phyloP scores from a whole-genome alignment of 2,113 vertebrate species.

The Panthera leo region DNA sequence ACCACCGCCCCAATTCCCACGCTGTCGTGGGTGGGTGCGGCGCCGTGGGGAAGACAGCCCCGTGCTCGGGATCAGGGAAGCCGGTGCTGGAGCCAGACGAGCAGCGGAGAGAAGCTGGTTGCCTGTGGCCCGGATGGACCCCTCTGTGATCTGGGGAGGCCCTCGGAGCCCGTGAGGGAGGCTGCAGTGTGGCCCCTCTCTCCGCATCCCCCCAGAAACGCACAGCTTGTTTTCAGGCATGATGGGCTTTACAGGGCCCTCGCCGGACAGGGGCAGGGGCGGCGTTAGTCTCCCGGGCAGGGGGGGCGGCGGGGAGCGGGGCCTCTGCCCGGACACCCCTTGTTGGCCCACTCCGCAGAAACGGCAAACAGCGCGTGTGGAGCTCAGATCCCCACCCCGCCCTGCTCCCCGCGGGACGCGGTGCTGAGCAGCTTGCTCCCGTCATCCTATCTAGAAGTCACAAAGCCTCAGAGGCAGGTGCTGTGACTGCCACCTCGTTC shows the following conservation, averaged over 20 bases:
- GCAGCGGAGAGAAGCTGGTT: not conserved
- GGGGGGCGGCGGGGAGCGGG: rapidly evolving
- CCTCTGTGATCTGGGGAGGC: not conserved
- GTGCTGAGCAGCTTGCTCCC: not conserved
- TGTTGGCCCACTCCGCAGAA: not conserved
- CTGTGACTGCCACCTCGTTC: not conserved
- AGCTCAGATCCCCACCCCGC: not conserved
- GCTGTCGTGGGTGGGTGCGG: rapidly evolving
- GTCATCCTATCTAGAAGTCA: not conserved
- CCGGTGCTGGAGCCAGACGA: not conserved
- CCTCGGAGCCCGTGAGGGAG: not conserved
- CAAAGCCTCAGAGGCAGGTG: not conserved
- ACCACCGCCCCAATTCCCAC: rapidly evolving
- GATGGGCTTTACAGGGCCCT: not conserved
- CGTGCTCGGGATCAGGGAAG: not conserved
- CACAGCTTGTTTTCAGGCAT: not conserved
- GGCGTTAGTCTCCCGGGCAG: not conserved
- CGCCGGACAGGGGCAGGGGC: too few relatives aligned
- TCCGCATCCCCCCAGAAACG: not conserved
- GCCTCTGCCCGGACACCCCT: too few relatives aligned
- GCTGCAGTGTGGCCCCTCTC: not conserved
- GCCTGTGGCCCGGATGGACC: not conserved
- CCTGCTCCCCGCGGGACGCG: not conserved
- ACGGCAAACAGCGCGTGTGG: rapidly evolving
- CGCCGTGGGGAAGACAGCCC: not conserved